phyloP scores from a whole-genome alignment of 1,140 invertebrate genomes.

The Anastrepha obliqua region DNA sequence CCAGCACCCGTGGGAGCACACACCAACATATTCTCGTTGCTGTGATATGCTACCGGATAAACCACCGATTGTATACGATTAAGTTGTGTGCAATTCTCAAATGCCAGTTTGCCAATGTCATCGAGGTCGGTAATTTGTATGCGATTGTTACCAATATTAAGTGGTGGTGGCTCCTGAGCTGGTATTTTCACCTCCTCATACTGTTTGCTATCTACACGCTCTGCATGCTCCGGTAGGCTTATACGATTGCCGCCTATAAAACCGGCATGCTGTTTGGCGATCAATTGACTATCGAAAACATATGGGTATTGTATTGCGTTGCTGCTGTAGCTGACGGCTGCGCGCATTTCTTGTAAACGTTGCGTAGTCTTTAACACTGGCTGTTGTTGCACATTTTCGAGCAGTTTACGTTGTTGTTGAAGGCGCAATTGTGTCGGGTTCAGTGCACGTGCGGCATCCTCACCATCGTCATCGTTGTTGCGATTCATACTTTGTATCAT shows the following conservation, averaged over 20 bases:
- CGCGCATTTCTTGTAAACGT: conserved; percentile 58
- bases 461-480: conserved; percentile 74
- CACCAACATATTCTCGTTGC: conserved; percentile 97
- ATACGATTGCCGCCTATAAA: conserved; percentile 88
- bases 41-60: conserved; percentile 95
- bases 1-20: conserved; percentile 97
- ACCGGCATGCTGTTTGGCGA: conserved; percentile 82
- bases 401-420: conserved; percentile 75
- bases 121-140: conserved; percentile 86
- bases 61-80: conserved; percentile 98
- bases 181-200: conserved; percentile 94
- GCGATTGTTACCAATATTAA: conserved; percentile 81
- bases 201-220: conserved; percentile 81
- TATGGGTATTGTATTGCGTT: conserved; percentile 80
- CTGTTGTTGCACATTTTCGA: conserved; percentile 69
- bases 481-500: conserved; percentile 77
- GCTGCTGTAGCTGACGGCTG: conserved; percentile 30
- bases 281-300: conserved; percentile 86
- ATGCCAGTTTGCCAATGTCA: conserved; percentile 90
- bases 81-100: conserved; percentile 88
- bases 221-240: conserved; percentile 85
- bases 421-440: conserved; percentile 73
- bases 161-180: conserved; percentile 79
- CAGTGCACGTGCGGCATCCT: conserved; percentile 74
- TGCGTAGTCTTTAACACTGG: conserved; percentile 74